phyloP scores from a whole-genome alignment of 2,113 vertebrate species.

The Serranochromis macrocephalus region DNA sequence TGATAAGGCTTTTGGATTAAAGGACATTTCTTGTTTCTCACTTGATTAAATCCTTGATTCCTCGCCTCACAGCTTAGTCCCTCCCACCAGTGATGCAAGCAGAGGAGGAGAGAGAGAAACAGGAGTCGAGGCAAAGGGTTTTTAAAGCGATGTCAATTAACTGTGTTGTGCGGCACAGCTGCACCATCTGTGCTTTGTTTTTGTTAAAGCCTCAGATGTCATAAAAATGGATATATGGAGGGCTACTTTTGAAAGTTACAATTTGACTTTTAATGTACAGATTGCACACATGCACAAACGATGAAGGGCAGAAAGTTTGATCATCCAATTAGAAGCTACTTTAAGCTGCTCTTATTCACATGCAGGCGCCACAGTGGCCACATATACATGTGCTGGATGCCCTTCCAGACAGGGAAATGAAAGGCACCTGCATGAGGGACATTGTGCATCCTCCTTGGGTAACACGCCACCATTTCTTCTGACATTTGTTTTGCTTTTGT shows the following conservation, averaged over 20 bases:
- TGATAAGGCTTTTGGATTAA: not conserved
- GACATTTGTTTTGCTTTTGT: not conserved
- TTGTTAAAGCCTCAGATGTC: rapidly evolving
- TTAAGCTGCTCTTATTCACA: not conserved
- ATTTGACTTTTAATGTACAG: not conserved
- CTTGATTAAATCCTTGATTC: not conserved
- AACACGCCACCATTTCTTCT: not conserved
- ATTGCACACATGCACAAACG: not conserved
- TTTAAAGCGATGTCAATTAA: not conserved
- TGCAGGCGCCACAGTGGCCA: not conserved
- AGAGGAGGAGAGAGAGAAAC: not conserved
- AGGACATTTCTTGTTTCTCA: not conserved
- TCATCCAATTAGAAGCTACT: not conserved
- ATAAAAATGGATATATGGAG: not conserved
- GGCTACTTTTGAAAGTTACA: not conserved
- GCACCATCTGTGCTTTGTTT: not conserved
- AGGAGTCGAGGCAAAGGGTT: not conserved
- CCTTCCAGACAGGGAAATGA: not conserved
- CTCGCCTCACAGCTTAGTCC: not conserved
- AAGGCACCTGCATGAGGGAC: not conserved
- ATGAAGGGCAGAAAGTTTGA: rapidly evolving
- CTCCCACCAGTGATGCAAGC: not conserved
- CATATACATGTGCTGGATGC: not conserved
- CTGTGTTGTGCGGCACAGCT: not conserved
- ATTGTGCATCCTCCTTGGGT: not conserved